Percentiles rank a stretch among this genome's conserved stretches.
These are phyloP conservation scores for Orthonychiurus folsomi DNA, from an alignment of 2,888 invertebrate species.

Conservation along the genomic window DNA sequence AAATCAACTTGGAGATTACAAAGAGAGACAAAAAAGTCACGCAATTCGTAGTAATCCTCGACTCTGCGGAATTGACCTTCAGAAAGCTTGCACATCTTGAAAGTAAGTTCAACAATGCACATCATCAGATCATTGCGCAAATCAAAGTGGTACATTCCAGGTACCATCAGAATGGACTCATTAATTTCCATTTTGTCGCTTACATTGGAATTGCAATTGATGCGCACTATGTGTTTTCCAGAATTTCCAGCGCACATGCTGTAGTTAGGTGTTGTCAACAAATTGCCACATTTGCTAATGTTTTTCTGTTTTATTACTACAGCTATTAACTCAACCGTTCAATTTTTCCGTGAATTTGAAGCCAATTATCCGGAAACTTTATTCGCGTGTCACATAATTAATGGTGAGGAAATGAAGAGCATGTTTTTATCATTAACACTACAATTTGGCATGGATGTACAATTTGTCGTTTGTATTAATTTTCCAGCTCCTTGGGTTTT, in stretches of 20 bases:
- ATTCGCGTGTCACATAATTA: slow-evolving; percentile 4
- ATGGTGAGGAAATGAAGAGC: slow-evolving; percentile 7
- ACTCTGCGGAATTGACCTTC: slow-evolving; percentile 7
- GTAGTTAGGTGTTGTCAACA: too few species aligned
- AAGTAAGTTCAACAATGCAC: slow-evolving; percentile 6
- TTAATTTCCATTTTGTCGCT: too few species aligned
- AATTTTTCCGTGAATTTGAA: slow-evolving; percentile 12
- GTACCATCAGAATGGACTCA: too few species aligned
- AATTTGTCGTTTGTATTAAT: neutral
- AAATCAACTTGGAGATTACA: neutral
- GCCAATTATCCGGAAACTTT: slow-evolving; percentile 10
- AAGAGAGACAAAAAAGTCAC: slow-evolving; percentile 1
- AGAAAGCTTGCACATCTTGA: slow-evolving; percentile 11
- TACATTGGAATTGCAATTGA: too few species aligned
- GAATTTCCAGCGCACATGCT: too few species aligned
- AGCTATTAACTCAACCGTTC: slow-evolving; percentile 1
- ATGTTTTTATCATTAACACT: neutral
- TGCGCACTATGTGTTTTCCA: too few species aligned
- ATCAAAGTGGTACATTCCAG: too few species aligned
- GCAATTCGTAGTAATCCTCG: slow-evolving; percentile 10
- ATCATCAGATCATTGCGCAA: neutral
- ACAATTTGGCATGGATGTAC: neutral
- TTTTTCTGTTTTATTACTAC: slow-evolving; percentile 6
- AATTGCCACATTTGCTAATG: too few species aligned
- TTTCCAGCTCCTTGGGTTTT: slow-evolving; percentile 13